Evolutionary conservation across 2,888 invertebrate genomes (phyloP).

Genomic region (Zaprionus bogoriensis): DNA sequence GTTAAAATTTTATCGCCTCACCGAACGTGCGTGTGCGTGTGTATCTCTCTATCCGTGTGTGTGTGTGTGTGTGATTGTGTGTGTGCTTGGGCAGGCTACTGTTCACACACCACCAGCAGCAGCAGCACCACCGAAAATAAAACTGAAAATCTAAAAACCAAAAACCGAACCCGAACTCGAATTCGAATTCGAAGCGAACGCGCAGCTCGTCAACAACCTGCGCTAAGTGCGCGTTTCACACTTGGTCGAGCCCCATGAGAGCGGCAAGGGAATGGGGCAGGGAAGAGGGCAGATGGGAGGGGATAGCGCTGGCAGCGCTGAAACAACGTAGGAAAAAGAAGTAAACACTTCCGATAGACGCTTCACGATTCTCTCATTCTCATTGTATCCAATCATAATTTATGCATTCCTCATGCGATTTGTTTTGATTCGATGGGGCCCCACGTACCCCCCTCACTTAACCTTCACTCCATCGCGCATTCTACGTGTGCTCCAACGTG

Average conservation of each 20-base stretch:
- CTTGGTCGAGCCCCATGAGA: constrained; percentile 28
- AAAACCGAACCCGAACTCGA: constrained; percentile 26
- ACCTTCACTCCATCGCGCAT: too few relatives aligned
- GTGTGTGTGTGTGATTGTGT: constrained; percentile 14
- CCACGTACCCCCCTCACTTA: too few relatives aligned
- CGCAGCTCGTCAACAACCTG: constrained; percentile 41
- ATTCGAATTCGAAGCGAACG: background rate
- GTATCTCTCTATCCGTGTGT: constrained; percentile 12
- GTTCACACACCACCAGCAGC: constrained; percentile 52
- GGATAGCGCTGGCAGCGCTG: too few relatives aligned
- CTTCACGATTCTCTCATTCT: constrained; percentile 17
- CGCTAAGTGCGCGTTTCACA: constrained; percentile 54
- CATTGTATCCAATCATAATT: constrained; percentile 46
- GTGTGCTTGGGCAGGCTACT: constrained; percentile 36
- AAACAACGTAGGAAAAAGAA: background rate
- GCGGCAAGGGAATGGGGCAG: background rate
- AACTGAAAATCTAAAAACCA: constrained; percentile 22
- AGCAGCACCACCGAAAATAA: too few relatives aligned
- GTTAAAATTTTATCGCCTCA: constrained; percentile 76
- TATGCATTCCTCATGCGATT: constrained; percentile 49
- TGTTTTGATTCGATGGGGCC: constrained; percentile 34
- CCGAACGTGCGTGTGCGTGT: constrained; percentile 54
- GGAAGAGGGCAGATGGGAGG: background rate
- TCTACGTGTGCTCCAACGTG: background rate
- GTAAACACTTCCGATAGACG: constrained; percentile 45